Conservation (phyloP, 2,797 vertebrate genomes). For the Pseudocheirus occidentalis region DNA sequence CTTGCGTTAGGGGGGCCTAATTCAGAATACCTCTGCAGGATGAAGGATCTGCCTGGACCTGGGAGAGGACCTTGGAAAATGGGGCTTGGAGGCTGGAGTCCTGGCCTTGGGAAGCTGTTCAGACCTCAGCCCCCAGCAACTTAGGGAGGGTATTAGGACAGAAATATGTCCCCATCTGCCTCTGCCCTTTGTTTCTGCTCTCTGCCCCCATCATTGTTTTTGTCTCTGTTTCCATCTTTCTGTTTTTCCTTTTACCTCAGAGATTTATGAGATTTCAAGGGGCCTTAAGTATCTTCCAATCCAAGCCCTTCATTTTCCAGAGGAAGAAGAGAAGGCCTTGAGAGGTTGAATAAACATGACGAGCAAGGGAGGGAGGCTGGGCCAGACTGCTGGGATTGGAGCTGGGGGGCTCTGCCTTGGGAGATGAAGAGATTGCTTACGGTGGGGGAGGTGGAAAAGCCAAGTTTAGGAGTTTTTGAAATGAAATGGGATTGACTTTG, state of each 20-base stretch:
- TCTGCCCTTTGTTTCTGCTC: conserved; percentile 71
- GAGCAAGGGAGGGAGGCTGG: background rate
- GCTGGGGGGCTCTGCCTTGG: background rate
- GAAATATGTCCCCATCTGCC: conserved; percentile 49
- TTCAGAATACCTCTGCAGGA: background rate
- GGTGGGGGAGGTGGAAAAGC: background rate
- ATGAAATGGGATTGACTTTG: background rate
- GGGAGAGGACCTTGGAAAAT: background rate
- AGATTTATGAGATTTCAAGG: background rate
- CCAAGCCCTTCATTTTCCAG: background rate
- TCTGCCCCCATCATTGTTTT: background rate
- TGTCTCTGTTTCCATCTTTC: background rate
- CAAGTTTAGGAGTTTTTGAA: background rate
- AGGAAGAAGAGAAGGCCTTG: background rate
- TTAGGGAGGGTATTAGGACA: background rate
- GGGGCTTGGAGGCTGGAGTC: background rate
- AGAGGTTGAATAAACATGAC: background rate
- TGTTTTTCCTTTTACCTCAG: background rate
- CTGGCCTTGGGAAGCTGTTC: background rate
- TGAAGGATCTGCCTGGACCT: background rate
- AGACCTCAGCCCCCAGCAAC: background rate
- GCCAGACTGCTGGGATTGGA: background rate
- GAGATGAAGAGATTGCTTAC: background rate
- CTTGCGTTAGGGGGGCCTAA: background rate
- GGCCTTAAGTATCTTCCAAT: background rate